Evolutionary conservation across 2,797 vertebrate genomes (phyloP), one percentile per base, ranked within the genome.

Genomic region (Iguana delicatissima): DNA sequence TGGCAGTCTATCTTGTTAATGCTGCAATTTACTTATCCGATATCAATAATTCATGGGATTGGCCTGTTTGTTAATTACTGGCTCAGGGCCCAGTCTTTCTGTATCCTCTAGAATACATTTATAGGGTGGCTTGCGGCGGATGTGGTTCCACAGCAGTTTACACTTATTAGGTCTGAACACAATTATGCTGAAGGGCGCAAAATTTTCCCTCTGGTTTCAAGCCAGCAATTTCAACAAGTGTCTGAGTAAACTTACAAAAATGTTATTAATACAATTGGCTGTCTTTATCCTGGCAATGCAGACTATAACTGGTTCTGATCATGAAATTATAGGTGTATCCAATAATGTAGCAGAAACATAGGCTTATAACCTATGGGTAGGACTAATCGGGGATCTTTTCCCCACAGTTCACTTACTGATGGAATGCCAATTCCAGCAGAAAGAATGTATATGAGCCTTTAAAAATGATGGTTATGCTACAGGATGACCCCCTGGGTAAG

Each of bases 91-190:
- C 50, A 72, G 1, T 26, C 86, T 57, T 52, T 81, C 67, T 29
- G 10, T 62, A 2, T 72, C 13, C 83, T 2, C 55, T 85, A 67
- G 87, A 91, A 64, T 0, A 74, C 12, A 89, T 92, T 38, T 86
- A 84, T 59, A 76, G 89, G n/a, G 35, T 93, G 84, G 26, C 50
- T n/a, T 9, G 13, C 32, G 18, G 35, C 0, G 2, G 22, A 4
- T 87, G 93, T 89, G 18, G n/a, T 86, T 92, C 76, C 76, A 72
- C 64, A 74, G 90, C 73, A 85, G 76, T 52, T 92, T 90, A 86
- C 8, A 14, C 73, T 87, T 91, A 69, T 0, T 29, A 87, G 4
- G 80, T 92, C 85, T 95, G 64, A 93, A 90, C 9, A 92, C 67
- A 77, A 84, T 88, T 82, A 12, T 87, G 79, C 84, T 93, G 73